phyloP scores from a whole-genome alignment of 2,797 vertebrate genomes.

The Valencia hispanica region DNA sequence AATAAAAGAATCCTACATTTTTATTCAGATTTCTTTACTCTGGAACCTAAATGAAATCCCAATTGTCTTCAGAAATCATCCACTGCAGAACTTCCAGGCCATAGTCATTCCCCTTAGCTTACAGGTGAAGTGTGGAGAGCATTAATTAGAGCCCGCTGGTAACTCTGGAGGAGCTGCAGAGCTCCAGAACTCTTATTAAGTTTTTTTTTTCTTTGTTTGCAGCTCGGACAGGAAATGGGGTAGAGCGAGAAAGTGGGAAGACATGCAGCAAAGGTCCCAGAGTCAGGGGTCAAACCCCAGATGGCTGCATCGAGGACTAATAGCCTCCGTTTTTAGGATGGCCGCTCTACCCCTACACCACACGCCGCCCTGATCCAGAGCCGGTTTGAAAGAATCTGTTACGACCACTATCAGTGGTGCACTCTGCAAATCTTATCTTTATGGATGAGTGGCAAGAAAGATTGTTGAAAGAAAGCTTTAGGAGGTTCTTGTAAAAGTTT shows the following conservation, averaged over 20 bases:
- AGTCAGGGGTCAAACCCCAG: too few species aligned
- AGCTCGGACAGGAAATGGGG: too few species aligned
- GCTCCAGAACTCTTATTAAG: background rate
- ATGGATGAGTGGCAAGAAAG: background rate
- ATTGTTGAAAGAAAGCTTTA: background rate
- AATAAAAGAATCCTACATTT: too few species aligned
- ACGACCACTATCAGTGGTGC: background rate
- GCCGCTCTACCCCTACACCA: too few species aligned
- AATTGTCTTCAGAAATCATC: background rate
- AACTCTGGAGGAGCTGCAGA: background rate
- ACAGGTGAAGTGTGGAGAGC: background rate
- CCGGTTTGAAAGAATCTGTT: background rate
- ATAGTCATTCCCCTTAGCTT: slow-evolving; percentile 31
- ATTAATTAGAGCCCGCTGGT: background rate
- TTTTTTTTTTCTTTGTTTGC: too few species aligned
- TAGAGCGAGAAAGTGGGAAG: too few species aligned
- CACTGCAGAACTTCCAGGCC: slow-evolving; percentile 15
- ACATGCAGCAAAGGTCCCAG: too few species aligned
- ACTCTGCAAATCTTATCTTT: background rate
- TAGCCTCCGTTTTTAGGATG: too few species aligned
- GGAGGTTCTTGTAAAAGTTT: background rate
- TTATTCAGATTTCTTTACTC: background rate
- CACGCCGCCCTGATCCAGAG: too few species aligned
- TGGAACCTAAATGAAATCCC: background rate
- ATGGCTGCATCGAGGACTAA: too few species aligned